Conservation (phyloP, 92 coral and sea anemone genomes). For the Porites divaricata region DNA sequence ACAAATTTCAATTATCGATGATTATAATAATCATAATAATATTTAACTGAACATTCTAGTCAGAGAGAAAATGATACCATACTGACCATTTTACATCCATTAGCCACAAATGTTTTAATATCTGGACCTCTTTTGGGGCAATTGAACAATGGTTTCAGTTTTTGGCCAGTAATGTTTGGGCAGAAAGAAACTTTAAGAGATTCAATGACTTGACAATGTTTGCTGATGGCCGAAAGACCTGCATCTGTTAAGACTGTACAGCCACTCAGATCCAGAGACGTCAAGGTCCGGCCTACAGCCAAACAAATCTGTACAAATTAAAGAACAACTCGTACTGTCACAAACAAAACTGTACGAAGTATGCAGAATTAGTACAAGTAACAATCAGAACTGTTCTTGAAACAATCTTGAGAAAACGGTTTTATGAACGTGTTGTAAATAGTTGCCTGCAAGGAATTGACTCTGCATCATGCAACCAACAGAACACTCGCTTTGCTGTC, state of each 20-base stretch:
- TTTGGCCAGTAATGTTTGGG: slow-evolving; percentile 74
- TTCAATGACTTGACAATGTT: slow-evolving; percentile 76
- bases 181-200: slow-evolving; percentile 72
- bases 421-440: too few species aligned
- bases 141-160: slow-evolving; percentile 63
- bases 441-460: too few species aligned
- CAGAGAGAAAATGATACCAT: neutral
- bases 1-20: too few species aligned
- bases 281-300: slow-evolving; percentile 65
- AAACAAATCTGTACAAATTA: slow-evolving; percentile 63
- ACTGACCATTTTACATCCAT: slow-evolving; percentile 82
- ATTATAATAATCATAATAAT: too few species aligned
- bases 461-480: too few species aligned
- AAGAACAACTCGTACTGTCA: too few species aligned
- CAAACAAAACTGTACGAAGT: too few species aligned
- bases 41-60: too few species aligned
- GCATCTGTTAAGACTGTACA: slow-evolving; percentile 73
- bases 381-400: neutral
- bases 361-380: neutral
- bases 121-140: slow-evolving; percentile 70
- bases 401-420: too few species aligned
- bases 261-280: slow-evolving; percentile 74
- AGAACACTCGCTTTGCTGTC: too few species aligned
- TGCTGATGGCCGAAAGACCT: slow-evolving; percentile 74
- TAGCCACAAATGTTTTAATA: slow-evolving; percentile 60